These are phyloP conservation scores for Nyctibius bracteatus DNA, from an alignment of 2,113 vertebrate species.

Conservation along the genomic window DNA sequence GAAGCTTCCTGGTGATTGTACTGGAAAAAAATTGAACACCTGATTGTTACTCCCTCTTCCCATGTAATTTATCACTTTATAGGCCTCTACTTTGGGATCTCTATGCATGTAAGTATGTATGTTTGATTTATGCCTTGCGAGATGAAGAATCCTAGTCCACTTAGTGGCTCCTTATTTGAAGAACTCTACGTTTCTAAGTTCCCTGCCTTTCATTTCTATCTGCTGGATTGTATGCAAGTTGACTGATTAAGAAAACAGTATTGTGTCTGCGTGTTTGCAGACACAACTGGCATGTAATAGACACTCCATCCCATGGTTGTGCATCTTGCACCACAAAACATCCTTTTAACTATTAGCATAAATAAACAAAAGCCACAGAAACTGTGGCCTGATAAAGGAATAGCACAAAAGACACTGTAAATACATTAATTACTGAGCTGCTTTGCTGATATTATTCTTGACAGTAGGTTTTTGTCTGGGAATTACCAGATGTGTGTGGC, in stretches of 20 bases:
- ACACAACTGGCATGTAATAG: neutral
- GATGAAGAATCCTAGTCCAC: neutral
- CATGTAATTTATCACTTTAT: neutral
- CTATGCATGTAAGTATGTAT: neutral
- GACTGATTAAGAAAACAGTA: neutral
- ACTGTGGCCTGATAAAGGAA: neutral
- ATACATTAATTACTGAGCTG: neutral
- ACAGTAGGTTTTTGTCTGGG: neutral
- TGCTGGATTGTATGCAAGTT: neutral
- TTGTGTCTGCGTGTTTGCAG: neutral
- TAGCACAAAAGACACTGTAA: neutral
- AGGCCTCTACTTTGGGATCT: neutral
- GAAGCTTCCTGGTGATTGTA: neutral
- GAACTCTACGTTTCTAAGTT: neutral
- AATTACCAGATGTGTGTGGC: neutral
- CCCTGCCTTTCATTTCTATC: neutral
- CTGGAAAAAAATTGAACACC: neutral
- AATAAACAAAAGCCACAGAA: neutral
- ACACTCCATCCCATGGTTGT: neutral
- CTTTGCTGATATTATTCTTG: neutral
- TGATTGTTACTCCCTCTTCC: neutral
- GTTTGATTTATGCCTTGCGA: neutral
- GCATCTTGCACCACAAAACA: neutral
- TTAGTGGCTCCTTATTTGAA: neutral
- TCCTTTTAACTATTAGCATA: neutral